Evolutionary conservation across 2,113 vertebrate species (phyloP), one percentile per base, ranked within the genome.

Genomic region (Limanda limanda): DNA sequence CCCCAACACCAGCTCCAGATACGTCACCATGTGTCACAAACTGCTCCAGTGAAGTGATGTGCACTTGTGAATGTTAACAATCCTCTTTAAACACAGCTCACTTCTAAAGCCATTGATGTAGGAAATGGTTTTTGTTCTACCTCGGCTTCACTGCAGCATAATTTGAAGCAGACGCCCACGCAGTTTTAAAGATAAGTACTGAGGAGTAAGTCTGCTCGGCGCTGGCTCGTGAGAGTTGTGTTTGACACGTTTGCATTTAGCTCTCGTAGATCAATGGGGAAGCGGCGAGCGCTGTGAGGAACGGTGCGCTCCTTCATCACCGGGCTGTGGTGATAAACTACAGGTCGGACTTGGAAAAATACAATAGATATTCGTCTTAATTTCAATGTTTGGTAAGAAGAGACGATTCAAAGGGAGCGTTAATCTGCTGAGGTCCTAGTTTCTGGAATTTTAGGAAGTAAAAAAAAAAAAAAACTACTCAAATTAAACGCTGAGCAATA

Each of bases 111-210:
- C 60, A 20, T 21, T 67, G 24, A 48, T 75, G 68, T 71, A 79
- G 67, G 15, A 35, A 76, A 45, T 54, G 71, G 17, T 40, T 54
- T 74, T 71, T 60, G 48, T 61, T 74, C n/a, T 56, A 52, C 64
- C 48, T 23, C 5, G 18, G 76, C 55, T 60, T 69, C 58, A 31
- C 35, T 25, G 71, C 24, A 70, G 62, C 58, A 17, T 77, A 72
- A 71, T 75, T 64, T 82, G 35, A 77, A 76, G 84, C 65, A 23
- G 31, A 82, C 81, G 24, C 83, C 83, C 83, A 84, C 84, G 9
- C 17, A 4, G 51, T 64, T 71, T 42, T 42, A 42, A 42, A 78
- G 72, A 74, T 56, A 56, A 64, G 42, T 14, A 20, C 47, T 63
- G 37, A 84, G 80, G 72, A 40, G 60, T 45, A 62, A 21, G 25